Evolutionary conservation across 2,888 invertebrate species (phyloP).

Genomic region (Tetranychus piercei): DNA sequence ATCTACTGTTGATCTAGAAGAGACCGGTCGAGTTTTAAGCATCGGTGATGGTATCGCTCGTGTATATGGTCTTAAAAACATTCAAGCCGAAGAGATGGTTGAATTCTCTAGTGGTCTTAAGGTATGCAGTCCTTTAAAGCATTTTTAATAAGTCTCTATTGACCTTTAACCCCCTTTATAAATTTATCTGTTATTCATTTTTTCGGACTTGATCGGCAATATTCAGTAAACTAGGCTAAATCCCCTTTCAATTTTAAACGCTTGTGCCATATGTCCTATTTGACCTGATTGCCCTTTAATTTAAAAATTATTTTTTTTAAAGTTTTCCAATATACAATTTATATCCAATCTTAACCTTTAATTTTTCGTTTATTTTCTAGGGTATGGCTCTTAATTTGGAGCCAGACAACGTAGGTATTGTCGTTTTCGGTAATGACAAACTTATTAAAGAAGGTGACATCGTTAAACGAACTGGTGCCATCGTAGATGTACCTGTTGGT

Average conservation of each 20-base stretch:
- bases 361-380: constrained; percentile 34
- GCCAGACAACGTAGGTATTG: constrained; percentile 98
- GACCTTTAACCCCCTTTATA: too few relatives aligned
- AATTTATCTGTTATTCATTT: too few relatives aligned
- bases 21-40: constrained; percentile 92
- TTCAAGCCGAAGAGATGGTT: constrained; percentile 99
- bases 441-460: constrained; percentile 96
- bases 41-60: constrained; percentile 99
- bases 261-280: not conserved
- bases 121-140: constrained; percentile 14
- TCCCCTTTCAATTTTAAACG: not conserved
- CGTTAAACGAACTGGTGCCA: constrained; percentile 97
- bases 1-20: constrained; percentile 54
- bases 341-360: not conserved
- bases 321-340: not conserved
- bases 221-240: not conserved
- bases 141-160: too few relatives aligned
- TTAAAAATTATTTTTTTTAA: constrained; percentile 9
- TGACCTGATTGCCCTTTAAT: not conserved
- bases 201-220: too few relatives aligned
- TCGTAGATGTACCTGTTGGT: constrained; percentile 96
- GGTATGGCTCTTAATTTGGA: constrained; percentile 99
- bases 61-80: constrained; percentile 97
- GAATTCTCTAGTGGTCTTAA: constrained; percentile 83
- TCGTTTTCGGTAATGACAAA: constrained; percentile 99